Conservation (phyloP, 2,888 invertebrate genomes). For the Onchidella celtica region DNA sequence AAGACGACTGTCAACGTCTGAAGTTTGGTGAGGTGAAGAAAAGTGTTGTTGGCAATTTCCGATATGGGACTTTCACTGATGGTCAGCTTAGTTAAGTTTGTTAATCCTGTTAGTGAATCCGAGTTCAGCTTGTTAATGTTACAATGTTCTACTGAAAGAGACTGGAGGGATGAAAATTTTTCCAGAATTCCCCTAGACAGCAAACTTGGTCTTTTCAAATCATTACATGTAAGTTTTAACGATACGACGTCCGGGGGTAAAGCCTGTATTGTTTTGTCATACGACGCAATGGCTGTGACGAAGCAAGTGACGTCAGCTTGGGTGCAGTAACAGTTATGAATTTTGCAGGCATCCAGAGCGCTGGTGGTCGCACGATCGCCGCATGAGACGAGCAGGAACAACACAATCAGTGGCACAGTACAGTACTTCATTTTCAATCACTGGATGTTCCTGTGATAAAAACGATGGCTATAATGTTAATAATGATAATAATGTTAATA, state of each 20-base stretch:
- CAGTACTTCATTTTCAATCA: neutral
- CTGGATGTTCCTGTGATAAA: neutral
- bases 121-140: conserved; percentile 11
- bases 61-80: neutral
- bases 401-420: neutral
- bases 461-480: no score
- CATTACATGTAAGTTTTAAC: neutral
- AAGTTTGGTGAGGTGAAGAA: neutral
- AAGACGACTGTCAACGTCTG: neutral
- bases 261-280: neutral
- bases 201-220: neutral
- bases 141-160: conserved; percentile 6
- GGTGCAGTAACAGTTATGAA: conserved; percentile 8
- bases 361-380: no score
- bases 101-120: neutral
- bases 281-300: neutral
- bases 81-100: neutral
- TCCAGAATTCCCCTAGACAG: neutral
- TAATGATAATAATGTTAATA: no score
- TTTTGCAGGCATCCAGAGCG: neutral
- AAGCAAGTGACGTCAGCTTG: conserved; percentile 13
- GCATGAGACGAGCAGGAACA: neutral
- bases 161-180: neutral
- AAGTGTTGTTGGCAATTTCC: neutral
- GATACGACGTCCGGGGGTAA: neutral